Conservation (phyloP, 2,888 invertebrate genomes). For the Aspidiotus destructor region DNA sequence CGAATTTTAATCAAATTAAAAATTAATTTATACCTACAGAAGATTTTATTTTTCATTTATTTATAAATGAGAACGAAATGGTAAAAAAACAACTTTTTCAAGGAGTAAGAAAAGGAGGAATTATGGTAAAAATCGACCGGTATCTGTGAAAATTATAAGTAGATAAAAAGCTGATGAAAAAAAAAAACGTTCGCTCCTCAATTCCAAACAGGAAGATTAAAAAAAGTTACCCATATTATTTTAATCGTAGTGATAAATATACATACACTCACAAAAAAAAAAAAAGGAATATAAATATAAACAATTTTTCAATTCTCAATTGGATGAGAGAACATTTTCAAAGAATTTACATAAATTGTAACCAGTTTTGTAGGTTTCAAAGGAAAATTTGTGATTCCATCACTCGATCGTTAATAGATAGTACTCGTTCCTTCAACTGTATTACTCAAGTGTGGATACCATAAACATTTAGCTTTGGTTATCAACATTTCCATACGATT, state of each 20-base stretch:
- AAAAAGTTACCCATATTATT: no score
- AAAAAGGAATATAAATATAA: no score
- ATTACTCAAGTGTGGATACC: slow-evolving; percentile 19
- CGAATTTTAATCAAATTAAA: slow-evolving; percentile 21
- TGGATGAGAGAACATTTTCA: no score
- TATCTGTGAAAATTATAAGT: neutral
- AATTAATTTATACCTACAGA: neutral
- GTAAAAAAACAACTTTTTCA: neutral
- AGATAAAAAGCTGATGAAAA: neutral
- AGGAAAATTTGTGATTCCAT: no score
- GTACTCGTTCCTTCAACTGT: neutral
- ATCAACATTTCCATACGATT: slow-evolving; percentile 14
- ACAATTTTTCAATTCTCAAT: no score
- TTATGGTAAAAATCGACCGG: neutral
- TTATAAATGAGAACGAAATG: neutral
- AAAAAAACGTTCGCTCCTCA: no score
- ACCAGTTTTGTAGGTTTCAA: no score
- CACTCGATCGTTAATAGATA: no score
- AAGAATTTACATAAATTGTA: no score
- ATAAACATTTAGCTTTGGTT: slow-evolving; percentile 19
- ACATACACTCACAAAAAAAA: no score
- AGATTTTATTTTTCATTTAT: neutral
- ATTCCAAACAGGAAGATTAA: no score
- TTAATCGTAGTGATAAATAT: no score
- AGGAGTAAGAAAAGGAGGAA: neutral